phyloP scores from a whole-genome alignment of 2,113 vertebrate genomes.

The Apteryx owenii region DNA sequence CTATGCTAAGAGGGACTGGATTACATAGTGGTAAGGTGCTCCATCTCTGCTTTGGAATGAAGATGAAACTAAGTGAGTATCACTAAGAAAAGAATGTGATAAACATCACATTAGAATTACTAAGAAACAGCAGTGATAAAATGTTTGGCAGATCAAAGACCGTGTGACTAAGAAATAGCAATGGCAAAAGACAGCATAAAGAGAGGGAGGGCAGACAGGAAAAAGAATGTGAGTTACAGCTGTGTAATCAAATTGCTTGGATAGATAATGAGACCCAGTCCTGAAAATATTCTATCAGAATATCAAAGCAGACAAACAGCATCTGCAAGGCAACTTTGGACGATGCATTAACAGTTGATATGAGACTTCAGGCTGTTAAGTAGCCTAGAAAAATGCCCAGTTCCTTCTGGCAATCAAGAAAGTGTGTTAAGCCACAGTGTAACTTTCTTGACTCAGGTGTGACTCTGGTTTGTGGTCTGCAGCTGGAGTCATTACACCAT shows the following conservation, averaged over 20 bases:
- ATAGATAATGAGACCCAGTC: neutral
- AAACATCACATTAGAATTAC: neutral
- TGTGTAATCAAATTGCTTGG: slow-evolving; percentile 8
- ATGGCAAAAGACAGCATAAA: neutral
- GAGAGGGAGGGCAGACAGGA: neutral
- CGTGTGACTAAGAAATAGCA: neutral
- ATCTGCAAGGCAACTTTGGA: neutral
- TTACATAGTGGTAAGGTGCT: neutral
- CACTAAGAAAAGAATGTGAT: neutral
- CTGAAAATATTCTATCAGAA: neutral
- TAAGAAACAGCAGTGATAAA: neutral
- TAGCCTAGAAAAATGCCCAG: neutral
- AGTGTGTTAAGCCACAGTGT: neutral
- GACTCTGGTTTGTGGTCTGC: neutral
- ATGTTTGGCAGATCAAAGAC: neutral
- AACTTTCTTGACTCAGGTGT: neutral
- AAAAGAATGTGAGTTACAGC: neutral
- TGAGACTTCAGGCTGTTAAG: neutral
- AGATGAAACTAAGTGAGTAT: neutral
- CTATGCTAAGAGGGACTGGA: neutral
- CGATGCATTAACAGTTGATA: neutral
- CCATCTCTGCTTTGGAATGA: neutral
- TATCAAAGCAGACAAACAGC: slow-evolving; percentile 20
- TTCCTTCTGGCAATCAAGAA: neutral
- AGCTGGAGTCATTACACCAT: neutral